phyloP scores from a whole-genome alignment of 2,888 invertebrate genomes.

The Hirtodrosophila duncani region DNA sequence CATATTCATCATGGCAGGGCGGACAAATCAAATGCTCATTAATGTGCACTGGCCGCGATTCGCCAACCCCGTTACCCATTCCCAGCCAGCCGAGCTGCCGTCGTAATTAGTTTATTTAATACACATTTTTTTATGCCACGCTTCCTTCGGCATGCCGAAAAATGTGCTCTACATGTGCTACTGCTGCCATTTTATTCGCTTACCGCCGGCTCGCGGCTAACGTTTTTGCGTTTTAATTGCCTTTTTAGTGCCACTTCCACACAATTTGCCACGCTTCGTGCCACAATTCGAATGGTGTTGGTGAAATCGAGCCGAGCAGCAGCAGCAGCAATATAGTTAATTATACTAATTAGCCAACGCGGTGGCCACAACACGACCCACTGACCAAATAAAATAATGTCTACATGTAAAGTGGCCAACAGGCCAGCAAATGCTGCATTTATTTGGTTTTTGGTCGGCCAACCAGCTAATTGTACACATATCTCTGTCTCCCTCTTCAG shows the following conservation, averaged over 20 bases:
- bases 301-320: conserved; percentile 17
- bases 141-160: conserved; percentile 21
- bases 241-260: conserved; percentile 73
- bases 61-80: conserved; percentile 5
- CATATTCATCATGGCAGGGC: background rate
- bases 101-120: conserved; percentile 71
- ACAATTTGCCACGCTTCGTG: conserved; percentile 71
- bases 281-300: conserved; percentile 61
- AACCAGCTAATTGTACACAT: conserved; percentile 34
- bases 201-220: too few species aligned
- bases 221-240: conserved; percentile 69
- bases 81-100: conserved; percentile 13
- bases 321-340: conserved; percentile 63
- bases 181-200: conserved; percentile 33
- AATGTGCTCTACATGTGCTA: conserved; percentile 50
- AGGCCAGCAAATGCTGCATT: conserved; percentile 2
- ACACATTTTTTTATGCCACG: conserved; percentile 34
- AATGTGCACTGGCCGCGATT: conserved; percentile 28
- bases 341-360: conserved; percentile 69
- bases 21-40: conserved; percentile 66
- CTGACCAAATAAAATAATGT: conserved; percentile 58
- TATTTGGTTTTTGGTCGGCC: conserved; percentile 13
- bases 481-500: conserved; percentile 13
- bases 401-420: conserved; percentile 45
- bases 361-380: conserved; percentile 38